Evolutionary conservation across 2,888 invertebrate species (phyloP), one percentile per base, ranked within the genome.

Genomic region (Orthosia gothica): DNA sequence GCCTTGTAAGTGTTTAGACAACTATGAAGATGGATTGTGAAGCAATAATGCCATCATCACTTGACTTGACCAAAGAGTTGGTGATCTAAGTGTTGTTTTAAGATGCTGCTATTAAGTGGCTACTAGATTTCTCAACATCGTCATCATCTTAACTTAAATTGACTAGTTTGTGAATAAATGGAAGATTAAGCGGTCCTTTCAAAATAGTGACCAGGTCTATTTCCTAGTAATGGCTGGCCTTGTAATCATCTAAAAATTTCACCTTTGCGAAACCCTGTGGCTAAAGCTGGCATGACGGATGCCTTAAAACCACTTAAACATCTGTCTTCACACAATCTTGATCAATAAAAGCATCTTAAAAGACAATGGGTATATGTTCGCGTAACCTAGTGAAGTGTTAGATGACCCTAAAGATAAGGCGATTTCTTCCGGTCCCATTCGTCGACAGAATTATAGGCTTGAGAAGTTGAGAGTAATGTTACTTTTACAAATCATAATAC

Each of bases 401-500:
- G 92, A 92, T 92, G 91, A 90, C 91, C 92, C 90, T 89, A 87
- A 63, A 86, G 92, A 92, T 92, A 89, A 78, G 61, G 66, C n/a
- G 50, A 85, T 82, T 74, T 89, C 87, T 88, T 90, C 90, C 90
- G 91, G 84, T 91, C 92, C 81, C 86, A 86, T 89, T 91, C 87
- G 83, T 78, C 74, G 73, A 61, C 63, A 57, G 71, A 75, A 75
- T 81, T 75, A 87, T 84, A 84, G 77, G 15, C 64, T 70, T 75
- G 54, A 62, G 59, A 73, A 13, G 62, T 70, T 75, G 54, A 62
- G 59, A 73, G 64, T 63, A 71, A 75, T 81, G 65, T 70, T 83
- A 83, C 76, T 66, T 71, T 84, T 79, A 84, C 65, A 78, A 65
- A 67, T 76, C 73, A 80, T 80, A 84, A 73, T 63, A 79, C 64